Percentiles rank a stretch among this genome's conserved stretches.
phyloP scores from a whole-genome alignment of 2,113 vertebrate genomes.

The Tachycineta bicolor region DNA sequence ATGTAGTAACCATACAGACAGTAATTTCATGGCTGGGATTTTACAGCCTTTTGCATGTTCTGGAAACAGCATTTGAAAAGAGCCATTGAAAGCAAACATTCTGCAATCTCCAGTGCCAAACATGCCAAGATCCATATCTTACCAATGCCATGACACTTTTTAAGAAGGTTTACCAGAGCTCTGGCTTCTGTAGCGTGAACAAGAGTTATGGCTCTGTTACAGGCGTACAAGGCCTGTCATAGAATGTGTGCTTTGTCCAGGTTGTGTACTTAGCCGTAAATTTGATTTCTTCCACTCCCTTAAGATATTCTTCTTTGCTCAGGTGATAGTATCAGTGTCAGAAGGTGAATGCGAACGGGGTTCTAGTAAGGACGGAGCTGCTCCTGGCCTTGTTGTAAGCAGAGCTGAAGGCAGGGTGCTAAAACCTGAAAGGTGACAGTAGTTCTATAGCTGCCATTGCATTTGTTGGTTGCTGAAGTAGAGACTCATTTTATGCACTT shows the following conservation, averaged over 20 bases:
- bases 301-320: background rate
- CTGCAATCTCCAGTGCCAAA: background rate
- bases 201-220: background rate
- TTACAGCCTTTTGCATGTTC: background rate
- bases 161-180: background rate
- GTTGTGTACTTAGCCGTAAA: background rate
- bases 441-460: background rate
- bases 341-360: background rate
- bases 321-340: background rate
- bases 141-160: background rate
- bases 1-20: background rate
- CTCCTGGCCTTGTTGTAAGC: background rate
- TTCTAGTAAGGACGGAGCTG: background rate
- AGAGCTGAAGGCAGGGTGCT: background rate
- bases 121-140: accelerated
- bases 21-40: background rate
- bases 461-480: background rate
- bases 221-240: background rate
- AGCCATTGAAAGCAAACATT: background rate
- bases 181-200: background rate
- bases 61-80: background rate
- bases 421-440: background rate
- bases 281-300: background rate
- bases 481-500: background rate
- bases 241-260: background rate